Evolutionary conservation across 2,113 vertebrate genomes (phyloP).

Genomic region (Pimephales promelas): DNA sequence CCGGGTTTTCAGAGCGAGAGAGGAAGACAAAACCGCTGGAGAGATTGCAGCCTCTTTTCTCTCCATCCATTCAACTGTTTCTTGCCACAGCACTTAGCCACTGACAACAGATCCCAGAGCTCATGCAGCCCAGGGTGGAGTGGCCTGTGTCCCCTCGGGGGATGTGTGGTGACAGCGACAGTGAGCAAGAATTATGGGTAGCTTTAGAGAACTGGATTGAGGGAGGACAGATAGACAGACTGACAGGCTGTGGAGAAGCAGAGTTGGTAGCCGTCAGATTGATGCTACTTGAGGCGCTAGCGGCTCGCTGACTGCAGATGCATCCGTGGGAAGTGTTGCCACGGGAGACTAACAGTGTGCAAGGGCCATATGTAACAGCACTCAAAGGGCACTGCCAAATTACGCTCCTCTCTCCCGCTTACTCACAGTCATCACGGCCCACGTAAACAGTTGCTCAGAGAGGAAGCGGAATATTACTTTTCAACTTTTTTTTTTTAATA

Average conservation of each 20-base stretch:
- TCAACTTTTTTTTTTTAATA: conserved; percentile 36
- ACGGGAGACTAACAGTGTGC: conserved; percentile 78
- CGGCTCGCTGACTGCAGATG: conserved; percentile 73
- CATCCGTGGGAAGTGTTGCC: conserved; percentile 79
- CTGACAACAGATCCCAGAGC: conserved; percentile 43
- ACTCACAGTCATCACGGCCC: conserved; percentile 47
- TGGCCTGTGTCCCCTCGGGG: conserved; percentile 1
- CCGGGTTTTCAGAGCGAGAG: conserved; percentile 18
- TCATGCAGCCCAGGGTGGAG: conserved; percentile 32
- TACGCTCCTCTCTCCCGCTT: conserved; percentile 35
- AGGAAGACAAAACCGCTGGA: conserved; percentile 12
- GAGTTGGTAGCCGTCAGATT: conserved; percentile 62
- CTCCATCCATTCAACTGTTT: conserved; percentile 24
- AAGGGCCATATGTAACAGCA: conserved; percentile 77
- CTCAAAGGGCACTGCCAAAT: conserved; percentile 59
- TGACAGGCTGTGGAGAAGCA: conserved; percentile 24
- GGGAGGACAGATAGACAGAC: conserved; percentile 11
- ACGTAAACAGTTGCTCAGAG: neutral
- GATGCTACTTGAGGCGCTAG: conserved; percentile 70
- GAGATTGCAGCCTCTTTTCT: conserved; percentile 20
- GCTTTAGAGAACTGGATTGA: neutral
- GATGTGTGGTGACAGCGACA: conserved; percentile 18
- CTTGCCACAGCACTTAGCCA: no score
- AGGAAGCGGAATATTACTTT: conserved; percentile 31
- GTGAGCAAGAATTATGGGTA: conserved; percentile 19